Evolutionary conservation across 2,888 invertebrate species (phyloP).

Genomic region (Melanchra persicariae): DNA sequence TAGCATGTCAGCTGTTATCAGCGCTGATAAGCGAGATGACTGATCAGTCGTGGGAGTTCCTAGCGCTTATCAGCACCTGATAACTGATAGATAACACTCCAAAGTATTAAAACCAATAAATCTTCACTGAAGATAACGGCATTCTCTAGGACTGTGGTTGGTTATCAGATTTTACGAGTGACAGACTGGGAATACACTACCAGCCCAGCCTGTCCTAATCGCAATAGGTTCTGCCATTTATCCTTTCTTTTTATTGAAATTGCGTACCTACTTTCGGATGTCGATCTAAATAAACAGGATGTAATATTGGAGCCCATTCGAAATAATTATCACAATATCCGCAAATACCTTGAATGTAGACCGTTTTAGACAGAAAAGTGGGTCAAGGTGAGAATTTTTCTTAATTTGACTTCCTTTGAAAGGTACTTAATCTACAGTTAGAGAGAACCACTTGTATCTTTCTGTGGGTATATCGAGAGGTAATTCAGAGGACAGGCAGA

Average conservation of each 20-base stretch:
- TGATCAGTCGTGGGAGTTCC: slow-evolving; percentile 43
- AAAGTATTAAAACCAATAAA: slow-evolving; percentile 16
- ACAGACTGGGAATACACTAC: neutral
- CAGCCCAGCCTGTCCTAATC: too few relatives aligned
- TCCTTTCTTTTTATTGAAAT: slow-evolving; percentile 6
- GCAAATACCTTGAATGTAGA: slow-evolving; percentile 15
- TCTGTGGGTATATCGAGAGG: neutral
- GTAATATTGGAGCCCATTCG: slow-evolving; percentile 13
- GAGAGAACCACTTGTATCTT: neutral
- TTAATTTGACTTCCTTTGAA: neutral
- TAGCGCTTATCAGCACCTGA: slow-evolving; percentile 27
- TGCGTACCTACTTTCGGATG: slow-evolving; percentile 24
- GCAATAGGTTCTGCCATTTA: neutral
- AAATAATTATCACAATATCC: slow-evolving; percentile 43
- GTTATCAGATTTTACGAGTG: too few relatives aligned
- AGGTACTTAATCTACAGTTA: neutral
- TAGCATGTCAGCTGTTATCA: slow-evolving; percentile 25
- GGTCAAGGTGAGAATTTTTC: slow-evolving; percentile 27
- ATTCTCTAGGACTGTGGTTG: neutral
- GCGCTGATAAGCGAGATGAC: slow-evolving; percentile 48
- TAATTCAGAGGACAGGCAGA: neutral
- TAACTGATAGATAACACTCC: slow-evolving; percentile 1
- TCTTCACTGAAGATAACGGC: slow-evolving; percentile 12
- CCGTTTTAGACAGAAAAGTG: slow-evolving; percentile 2
- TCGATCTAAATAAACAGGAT: slow-evolving; percentile 36